Evolutionary conservation across 1,140 invertebrate genomes (phyloP).

Genomic region (Pogonomyrmex barbatus): DNA sequence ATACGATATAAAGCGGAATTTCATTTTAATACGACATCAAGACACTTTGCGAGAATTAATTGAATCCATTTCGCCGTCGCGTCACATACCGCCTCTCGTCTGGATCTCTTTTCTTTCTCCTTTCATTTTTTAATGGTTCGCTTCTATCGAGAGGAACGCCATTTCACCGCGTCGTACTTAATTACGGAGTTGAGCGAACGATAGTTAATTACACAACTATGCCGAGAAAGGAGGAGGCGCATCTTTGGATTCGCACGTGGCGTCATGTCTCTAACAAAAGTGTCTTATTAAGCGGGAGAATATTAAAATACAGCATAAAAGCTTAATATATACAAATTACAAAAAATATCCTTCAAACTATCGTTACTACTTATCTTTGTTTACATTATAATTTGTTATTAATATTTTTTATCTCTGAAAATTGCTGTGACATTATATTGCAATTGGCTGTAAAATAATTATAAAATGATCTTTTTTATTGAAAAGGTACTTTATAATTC

Average conservation of each 20-base stretch:
- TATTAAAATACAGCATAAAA: not conserved
- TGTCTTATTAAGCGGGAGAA: not conserved
- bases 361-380: not conserved
- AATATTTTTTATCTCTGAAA: not conserved
- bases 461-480: not conserved
- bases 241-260: conserved; percentile 38
- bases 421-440: not conserved
- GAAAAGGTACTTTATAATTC: not conserved
- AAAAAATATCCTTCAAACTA: not conserved
- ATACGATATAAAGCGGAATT: conserved; percentile 64
- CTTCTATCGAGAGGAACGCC: conserved; percentile 53
- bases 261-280: not conserved
- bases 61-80: conserved; percentile 63
- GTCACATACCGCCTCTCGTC: conserved; percentile 58
- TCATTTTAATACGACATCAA: conserved; percentile 65
- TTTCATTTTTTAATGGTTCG: conserved; percentile 39
- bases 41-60: conserved; percentile 65
- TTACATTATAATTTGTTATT: not conserved
- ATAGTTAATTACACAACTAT: conserved; percentile 58
- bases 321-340: not conserved
- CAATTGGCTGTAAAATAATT: not conserved
- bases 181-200: conserved; percentile 52
- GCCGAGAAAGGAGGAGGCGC: not conserved
- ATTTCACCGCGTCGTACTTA: conserved; percentile 49
- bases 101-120: conserved; percentile 26